Percentiles rank a stretch among this genome's conserved stretches.
These are phyloP conservation scores for Chaetogeoica ovagalla DNA, from an alignment of 2,888 invertebrate genomes.

Conservation along the genomic window DNA sequence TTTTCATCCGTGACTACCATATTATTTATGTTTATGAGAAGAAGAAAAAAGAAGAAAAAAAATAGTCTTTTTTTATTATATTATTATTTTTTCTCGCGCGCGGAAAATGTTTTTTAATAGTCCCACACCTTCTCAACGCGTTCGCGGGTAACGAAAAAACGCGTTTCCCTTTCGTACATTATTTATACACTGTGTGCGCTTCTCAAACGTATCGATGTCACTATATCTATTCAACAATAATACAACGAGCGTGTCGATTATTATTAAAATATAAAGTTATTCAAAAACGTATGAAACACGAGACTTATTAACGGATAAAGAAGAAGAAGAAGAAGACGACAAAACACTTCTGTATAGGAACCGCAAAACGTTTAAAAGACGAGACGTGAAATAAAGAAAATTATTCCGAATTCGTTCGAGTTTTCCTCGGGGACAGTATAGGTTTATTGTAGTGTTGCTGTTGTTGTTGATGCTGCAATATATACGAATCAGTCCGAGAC, in stretches of 20 bases:
- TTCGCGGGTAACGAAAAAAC: not conserved
- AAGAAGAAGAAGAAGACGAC: not conserved
- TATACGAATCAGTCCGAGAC: conserved; percentile 41
- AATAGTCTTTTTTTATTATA: no score
- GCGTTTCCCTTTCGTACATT: not conserved
- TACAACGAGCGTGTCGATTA: not conserved
- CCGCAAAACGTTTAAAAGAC: not conserved
- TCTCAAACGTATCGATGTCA: not conserved
- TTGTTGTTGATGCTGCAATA: no score
- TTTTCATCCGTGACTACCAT: conserved; percentile 50
- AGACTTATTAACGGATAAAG: not conserved
- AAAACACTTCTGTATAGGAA: no score
- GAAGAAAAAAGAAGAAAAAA: no score
- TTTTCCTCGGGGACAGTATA: not conserved
- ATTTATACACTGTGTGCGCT: not conserved
- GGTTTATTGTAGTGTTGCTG: no score
- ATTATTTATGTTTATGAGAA: not conserved
- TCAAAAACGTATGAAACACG: not conserved
- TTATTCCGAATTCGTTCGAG: not conserved
- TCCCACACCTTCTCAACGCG: not conserved
- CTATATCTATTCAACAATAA: not conserved
- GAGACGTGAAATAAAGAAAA: not conserved
- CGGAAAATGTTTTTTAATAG: not conserved
- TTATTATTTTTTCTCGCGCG: no score
- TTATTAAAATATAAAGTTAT: not conserved